Percentiles rank a stretch among this genome's conserved stretches.
phyloP scores from a whole-genome alignment of 1,140 invertebrate species.

The Cyclargus thomasi region DNA sequence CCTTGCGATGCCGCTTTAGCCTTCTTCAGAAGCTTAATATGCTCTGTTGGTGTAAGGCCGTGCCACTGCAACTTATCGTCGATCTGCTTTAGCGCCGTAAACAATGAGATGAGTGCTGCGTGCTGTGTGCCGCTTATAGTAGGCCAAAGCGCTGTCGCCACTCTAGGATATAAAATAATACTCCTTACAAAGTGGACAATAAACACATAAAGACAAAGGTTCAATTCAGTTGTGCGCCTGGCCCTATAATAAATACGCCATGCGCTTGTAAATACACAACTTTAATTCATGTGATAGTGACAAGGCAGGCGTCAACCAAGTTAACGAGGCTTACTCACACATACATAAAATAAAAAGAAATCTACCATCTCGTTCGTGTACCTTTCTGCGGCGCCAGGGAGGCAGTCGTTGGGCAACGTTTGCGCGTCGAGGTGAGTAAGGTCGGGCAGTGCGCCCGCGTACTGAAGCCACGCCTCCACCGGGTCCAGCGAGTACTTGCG shows the following conservation, averaged over 20 bases:
- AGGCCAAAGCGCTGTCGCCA: conserved; percentile 41
- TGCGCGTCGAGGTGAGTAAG: conserved; percentile 16
- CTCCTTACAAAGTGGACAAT: too few relatives aligned
- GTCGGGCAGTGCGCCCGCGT: conserved; percentile 33
- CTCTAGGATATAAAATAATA: conserved; percentile 30
- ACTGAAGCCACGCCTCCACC: conserved; percentile 50
- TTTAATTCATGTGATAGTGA: too few relatives aligned
- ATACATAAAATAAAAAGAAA: too few relatives aligned
- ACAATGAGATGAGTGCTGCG: conserved; percentile 42
- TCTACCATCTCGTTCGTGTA: neutral
- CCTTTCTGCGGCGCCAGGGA: neutral
- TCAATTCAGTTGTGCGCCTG: too few relatives aligned
- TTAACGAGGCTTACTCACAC: too few relatives aligned
- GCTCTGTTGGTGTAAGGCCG: conserved; percentile 45
- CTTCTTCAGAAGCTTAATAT: conserved; percentile 62
- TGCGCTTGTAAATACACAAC: too few relatives aligned
- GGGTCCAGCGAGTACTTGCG: conserved; percentile 37
- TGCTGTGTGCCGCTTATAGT: conserved; percentile 39
- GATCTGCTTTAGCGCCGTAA: conserved; percentile 43
- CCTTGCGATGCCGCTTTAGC: conserved; percentile 54
- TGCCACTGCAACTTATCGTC: conserved; percentile 43
- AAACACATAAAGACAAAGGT: too few relatives aligned
- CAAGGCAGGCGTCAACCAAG: too few relatives aligned
- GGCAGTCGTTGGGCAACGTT: conserved; percentile 23
- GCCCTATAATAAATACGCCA: too few relatives aligned